phyloP scores from a whole-genome alignment of 2,888 invertebrate genomes.

The Agrotis exclamationis region DNA sequence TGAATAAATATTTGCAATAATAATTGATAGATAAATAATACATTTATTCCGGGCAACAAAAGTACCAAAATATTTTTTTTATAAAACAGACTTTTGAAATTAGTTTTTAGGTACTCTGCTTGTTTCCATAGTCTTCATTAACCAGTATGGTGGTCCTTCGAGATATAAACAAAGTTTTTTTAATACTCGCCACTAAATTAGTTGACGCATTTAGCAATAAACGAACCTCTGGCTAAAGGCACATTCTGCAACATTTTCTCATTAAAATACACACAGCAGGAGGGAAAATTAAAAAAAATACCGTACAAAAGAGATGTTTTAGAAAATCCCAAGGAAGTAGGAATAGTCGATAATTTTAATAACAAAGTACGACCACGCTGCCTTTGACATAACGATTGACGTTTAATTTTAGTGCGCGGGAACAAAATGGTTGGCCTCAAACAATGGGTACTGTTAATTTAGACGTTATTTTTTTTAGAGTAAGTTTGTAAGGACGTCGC shows the following conservation, averaged over 20 bases:
- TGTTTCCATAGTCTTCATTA: conserved; percentile 14
- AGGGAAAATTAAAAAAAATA: conserved; percentile 62
- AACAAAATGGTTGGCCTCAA: conserved; percentile 73
- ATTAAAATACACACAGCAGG: conserved; percentile 53
- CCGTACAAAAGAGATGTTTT: conserved; percentile 76
- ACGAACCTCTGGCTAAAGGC: conserved; percentile 2
- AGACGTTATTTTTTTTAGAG: conserved; percentile 50
- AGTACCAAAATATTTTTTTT: too few relatives aligned
- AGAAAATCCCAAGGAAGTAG: conserved; percentile 80
- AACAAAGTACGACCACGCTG: conserved; percentile 83
- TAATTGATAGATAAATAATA: too few relatives aligned
- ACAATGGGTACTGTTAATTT: conserved; percentile 74
- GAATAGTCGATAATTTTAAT: conserved; percentile 87
- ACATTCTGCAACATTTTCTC: conserved; percentile 36
- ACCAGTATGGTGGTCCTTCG: not conserved
- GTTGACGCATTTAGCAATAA: conserved; percentile 34
- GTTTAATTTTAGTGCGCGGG: conserved; percentile 87
- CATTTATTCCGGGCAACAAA: too few relatives aligned
- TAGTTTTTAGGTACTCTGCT: too few relatives aligned
- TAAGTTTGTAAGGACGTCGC: conserved; percentile 2
- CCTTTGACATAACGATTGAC: conserved; percentile 84
- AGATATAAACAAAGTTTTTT: conserved; percentile 34
- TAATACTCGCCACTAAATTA: conserved; percentile 32
- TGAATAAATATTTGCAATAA: too few relatives aligned
- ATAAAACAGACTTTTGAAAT: too few relatives aligned